A percentile compares a stretch with the other conserved stretches of the same genome.
These are phyloP conservation scores for Pomacea maculata DNA, from an alignment of 1,140 invertebrate species.

Conservation along the genomic window DNA sequence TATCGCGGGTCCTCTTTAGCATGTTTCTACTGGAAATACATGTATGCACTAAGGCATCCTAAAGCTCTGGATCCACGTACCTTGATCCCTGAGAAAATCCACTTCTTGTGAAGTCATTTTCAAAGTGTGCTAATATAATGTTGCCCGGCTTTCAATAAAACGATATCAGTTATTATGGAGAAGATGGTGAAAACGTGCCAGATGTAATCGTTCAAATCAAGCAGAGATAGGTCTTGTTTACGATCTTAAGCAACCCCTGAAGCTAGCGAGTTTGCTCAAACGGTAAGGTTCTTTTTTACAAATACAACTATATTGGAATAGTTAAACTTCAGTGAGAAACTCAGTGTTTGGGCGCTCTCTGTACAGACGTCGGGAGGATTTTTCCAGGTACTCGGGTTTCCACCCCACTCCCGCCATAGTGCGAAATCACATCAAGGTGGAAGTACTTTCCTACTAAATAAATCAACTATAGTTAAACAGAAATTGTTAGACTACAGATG, in stretches of 20 bases:
- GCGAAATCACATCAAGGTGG: too few relatives aligned
- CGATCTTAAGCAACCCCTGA: conserved; percentile 7
- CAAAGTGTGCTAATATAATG: neutral
- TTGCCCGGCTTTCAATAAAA: neutral
- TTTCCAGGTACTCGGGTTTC: too few relatives aligned
- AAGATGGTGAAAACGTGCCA: neutral
- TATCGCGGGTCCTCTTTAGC: neutral
- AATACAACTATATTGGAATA: too few relatives aligned
- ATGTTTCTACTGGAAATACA: conserved; percentile 14
- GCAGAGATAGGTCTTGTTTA: neutral
- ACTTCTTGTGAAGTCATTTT: conserved; percentile 38
- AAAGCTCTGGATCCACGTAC: conserved; percentile 21
- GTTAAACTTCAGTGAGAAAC: too few relatives aligned
- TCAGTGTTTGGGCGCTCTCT: too few relatives aligned
- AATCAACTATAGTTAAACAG: too few relatives aligned
- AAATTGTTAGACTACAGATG: too few relatives aligned
- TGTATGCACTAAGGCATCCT: neutral
- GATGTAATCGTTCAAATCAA: too few relatives aligned
- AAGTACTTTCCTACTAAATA: too few relatives aligned
- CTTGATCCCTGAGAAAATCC: conserved; percentile 45
- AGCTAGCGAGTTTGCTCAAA: neutral
- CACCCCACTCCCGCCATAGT: too few relatives aligned
- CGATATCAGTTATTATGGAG: neutral
- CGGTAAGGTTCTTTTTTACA: too few relatives aligned
- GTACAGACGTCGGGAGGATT: too few relatives aligned